Evolutionary conservation across 1,140 invertebrate species (phyloP), one percentile per base, ranked within the genome.

Genomic region (Branchinecta lindahli): DNA sequence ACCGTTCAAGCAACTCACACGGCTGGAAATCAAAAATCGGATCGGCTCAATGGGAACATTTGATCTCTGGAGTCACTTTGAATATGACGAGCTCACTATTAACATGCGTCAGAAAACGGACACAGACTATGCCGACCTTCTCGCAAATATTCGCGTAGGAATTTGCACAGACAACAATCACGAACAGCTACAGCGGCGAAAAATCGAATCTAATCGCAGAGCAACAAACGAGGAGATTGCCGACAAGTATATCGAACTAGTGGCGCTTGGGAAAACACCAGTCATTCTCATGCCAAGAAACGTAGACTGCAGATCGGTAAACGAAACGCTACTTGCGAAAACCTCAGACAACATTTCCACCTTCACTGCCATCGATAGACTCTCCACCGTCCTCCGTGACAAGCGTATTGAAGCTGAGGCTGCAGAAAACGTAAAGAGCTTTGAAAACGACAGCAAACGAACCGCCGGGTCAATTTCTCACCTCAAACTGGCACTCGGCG

Each of bases 91-190:
- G 47, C 47, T 52, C 47, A n/a, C 47, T 52, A 52, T 52, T 52
- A 52, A 52, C 47, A 52, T 52, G 47, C 47, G 47, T 52, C 47
- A 52, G 47, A 52, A 52, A 52, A 52, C 47, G 47, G 47, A 52
- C 47, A 52, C 47, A 52, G 47, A 52, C 47, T 52, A 52, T 52
- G 47, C 47, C 47, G 47, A 52, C 47, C 47, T 52, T 52, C 47
- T 52, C 47, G 47, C 47, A 52, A 52, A 52, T 52, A 52, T 52
- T 52, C 47, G 47, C 47, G 47, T 52, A 52, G 47, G 47, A 52
- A 52, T 52, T 52, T 52, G 47, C 47, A 52, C 47, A 52, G 47
- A 52, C 47, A 52, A 52, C 47, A 52, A 52, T 52, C 47, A 52
- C 47, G 47, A 52, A 52, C 47, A 52, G 47, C 47, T 52, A 52